These are phyloP conservation scores for Bimastos eiseni DNA, from an alignment of 2,888 invertebrate genomes.

Conservation along the genomic window DNA sequence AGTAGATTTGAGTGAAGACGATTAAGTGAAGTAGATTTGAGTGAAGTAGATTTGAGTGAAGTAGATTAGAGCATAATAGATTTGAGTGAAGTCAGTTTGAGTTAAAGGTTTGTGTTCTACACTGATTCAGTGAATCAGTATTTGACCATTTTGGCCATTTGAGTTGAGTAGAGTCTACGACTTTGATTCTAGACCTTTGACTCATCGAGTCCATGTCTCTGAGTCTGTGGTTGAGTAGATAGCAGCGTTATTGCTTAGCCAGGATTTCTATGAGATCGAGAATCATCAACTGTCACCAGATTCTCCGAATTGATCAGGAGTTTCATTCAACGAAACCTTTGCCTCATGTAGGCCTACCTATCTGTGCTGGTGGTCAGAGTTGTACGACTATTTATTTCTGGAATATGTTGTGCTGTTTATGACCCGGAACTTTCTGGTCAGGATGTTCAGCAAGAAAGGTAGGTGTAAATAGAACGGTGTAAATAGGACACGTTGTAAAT, in stretches of 20 bases:
- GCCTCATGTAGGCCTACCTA: not conserved
- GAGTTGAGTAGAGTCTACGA: not conserved
- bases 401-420: not conserved
- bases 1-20: too few species aligned
- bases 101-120: not conserved
- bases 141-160: not conserved
- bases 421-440: not conserved
- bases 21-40: not conserved
- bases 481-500: too few species aligned
- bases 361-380: not conserved
- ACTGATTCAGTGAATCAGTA: not conserved
- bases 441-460: constrained; percentile 13
- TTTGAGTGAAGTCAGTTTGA: too few species aligned
- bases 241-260: not conserved
- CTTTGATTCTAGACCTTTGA: not conserved
- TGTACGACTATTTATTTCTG: not conserved
- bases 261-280: not conserved
- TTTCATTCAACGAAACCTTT: not conserved
- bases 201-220: not conserved
- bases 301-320: not conserved
- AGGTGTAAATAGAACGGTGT: not conserved
- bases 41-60: too few species aligned
- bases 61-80: not conserved
- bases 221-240: not conserved
- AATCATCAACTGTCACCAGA: not conserved